These are phyloP conservation scores for Centropristis striata DNA, from an alignment of 2,113 vertebrate species.

Conservation along the genomic window DNA sequence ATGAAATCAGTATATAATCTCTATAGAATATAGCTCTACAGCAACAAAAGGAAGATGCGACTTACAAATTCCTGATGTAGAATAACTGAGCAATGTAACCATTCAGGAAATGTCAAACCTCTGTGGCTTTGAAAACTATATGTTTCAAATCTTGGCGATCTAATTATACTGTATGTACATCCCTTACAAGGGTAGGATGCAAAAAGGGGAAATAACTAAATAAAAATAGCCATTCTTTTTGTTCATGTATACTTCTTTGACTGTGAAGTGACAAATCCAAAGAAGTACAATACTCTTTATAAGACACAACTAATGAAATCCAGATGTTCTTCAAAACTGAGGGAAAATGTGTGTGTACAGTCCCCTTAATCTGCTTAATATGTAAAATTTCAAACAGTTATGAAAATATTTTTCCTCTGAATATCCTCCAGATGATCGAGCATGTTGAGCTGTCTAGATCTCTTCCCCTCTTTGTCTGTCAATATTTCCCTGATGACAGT, in stretches of 20 bases:
- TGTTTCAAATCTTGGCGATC: slow-evolving; percentile 42
- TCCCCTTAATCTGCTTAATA: slow-evolving; percentile 80
- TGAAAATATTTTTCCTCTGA: slow-evolving; percentile 82
- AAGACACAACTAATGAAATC: slow-evolving; percentile 69
- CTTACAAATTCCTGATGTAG: slow-evolving; percentile 43
- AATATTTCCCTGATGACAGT: slow-evolving; percentile 61
- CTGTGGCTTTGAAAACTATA: slow-evolving; percentile 70
- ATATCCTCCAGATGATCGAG: slow-evolving; percentile 77
- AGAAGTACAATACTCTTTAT: slow-evolving; percentile 65
- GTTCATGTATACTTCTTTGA: slow-evolving; percentile 32
- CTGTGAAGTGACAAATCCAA: slow-evolving; percentile 72
- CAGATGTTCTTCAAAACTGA: slow-evolving; percentile 76
- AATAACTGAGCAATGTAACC: slow-evolving; percentile 30
- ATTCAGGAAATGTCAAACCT: slow-evolving; percentile 66
- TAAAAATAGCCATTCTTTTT: slow-evolving; percentile 26
- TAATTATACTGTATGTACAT: slow-evolving; percentile 61
- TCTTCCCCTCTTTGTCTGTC: slow-evolving; percentile 59
- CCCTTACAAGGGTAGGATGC: slow-evolving; percentile 20
- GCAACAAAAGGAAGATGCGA: slow-evolving; percentile 46
- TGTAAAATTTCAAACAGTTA: slow-evolving; percentile 82
- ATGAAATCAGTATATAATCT: slow-evolving; percentile 31
- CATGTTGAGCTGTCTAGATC: slow-evolving; percentile 66
- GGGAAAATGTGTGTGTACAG: slow-evolving; percentile 60
- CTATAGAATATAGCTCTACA: neutral
- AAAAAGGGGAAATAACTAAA: slow-evolving; percentile 17